These are phyloP conservation scores for Heterodera carotae DNA, from an alignment of 1,140 invertebrate species.

Conservation along the genomic window DNA sequence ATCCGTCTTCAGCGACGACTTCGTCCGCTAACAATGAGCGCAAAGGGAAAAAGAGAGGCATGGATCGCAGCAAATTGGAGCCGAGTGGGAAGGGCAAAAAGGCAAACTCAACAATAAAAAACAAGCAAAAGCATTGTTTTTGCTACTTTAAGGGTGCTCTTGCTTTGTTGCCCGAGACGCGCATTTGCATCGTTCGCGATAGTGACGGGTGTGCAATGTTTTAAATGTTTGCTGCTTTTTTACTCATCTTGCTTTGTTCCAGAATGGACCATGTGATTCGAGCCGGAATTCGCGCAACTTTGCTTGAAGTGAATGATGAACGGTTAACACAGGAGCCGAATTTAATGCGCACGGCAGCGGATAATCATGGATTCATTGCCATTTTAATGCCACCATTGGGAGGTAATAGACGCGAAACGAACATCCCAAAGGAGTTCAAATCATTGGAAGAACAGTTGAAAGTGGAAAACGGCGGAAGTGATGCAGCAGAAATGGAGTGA, in stretches of 20 bases:
- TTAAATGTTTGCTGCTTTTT: not conserved
- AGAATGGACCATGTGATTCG: slow-evolving; percentile 37
- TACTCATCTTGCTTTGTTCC: not conserved
- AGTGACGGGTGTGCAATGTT: slow-evolving; percentile 34
- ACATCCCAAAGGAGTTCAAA: not conserved
- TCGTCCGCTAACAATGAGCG: not conserved
- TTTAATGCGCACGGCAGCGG: slow-evolving; percentile 17
- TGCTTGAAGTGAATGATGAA: slow-evolving; percentile 45
- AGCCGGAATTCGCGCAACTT: slow-evolving; percentile 42
- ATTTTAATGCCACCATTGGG: slow-evolving; percentile 22
- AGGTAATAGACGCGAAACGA: not conserved
- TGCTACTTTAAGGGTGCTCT: slow-evolving; percentile 28
- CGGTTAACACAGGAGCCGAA: slow-evolving; percentile 26
- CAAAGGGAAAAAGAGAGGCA: slow-evolving; percentile 36
- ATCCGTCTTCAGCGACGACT: slow-evolving; percentile 25
- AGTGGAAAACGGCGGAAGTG: not conserved
- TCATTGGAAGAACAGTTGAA: not conserved
- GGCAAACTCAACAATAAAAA: too few species aligned
- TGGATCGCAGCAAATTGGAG: slow-evolving; percentile 39
- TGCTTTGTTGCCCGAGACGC: slow-evolving; percentile 32
- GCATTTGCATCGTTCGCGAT: slow-evolving; percentile 37
- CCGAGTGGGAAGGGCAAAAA: slow-evolving; percentile 39
- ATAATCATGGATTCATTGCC: slow-evolving; percentile 34
- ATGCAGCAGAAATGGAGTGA: not conserved
- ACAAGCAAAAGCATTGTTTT: too few species aligned